Evolutionary conservation across 30 jellyfish, hydroid and myxozoan genomes (phyloP).

Genomic region (Rhopilema esculentum): DNA sequence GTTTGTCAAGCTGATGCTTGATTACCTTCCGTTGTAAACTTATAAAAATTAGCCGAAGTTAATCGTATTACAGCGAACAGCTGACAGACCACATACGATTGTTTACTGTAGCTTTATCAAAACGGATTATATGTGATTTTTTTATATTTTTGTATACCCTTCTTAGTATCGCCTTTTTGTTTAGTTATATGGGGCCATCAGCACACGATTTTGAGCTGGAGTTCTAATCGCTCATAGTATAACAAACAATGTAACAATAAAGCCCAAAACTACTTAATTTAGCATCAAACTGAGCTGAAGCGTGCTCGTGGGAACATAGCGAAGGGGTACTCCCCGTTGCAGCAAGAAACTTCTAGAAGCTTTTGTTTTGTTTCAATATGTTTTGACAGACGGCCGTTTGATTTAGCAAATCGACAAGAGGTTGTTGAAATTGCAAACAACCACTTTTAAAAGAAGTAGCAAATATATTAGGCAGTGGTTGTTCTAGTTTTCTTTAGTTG

Average conservation of each 20-base stretch:
- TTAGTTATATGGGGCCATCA: neutral
- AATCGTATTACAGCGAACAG: neutral
- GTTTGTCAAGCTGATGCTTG: neutral
- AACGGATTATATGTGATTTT: neutral
- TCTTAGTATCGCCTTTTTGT: neutral
- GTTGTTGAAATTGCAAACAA: too few species aligned
- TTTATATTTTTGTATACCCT: neutral
- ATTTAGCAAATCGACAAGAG: too few species aligned
- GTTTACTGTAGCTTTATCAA: neutral
- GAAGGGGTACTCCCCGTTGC: conserved; percentile 5
- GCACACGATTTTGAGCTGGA: neutral
- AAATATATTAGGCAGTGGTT: too few species aligned
- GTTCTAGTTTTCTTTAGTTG: too few species aligned
- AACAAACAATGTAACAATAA: neutral
- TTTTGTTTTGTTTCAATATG: too few species aligned
- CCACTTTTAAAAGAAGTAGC: too few species aligned
- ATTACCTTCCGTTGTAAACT: neutral
- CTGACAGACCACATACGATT: neutral
- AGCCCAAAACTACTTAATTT: neutral
- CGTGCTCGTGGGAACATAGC: conserved; percentile 23
- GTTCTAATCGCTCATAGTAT: neutral
- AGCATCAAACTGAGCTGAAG: neutral
- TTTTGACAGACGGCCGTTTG: too few species aligned
- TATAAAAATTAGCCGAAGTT: neutral
- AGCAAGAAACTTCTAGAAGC: neutral